Evolutionary conservation across 2,797 vertebrate genomes (phyloP), one percentile per base, ranked within the genome.

Genomic region (Cynopterus sphinx): DNA sequence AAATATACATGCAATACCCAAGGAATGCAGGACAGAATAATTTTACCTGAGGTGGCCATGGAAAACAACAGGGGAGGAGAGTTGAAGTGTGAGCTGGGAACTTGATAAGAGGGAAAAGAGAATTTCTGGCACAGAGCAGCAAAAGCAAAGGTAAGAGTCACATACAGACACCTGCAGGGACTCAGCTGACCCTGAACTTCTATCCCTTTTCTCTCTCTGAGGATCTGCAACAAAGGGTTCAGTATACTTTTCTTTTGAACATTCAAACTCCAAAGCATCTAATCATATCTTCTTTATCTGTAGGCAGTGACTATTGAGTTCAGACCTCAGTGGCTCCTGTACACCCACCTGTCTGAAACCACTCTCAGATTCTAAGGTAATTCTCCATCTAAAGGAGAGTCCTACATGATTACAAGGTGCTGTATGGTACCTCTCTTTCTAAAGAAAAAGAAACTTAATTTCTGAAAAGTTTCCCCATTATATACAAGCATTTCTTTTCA

Each of bases 391-490:
- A 65, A 93, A 95, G 59, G 49, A 93, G 13, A 91, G 28, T 49
- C 51, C 41, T 65, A 26, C 31, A 31, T 51, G 55, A 94, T 61
- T 94, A 51, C 28, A 82, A 68, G 43, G 41, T 63, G 61, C 22
- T 93, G 92, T 63, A 81, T n/a, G 8, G 26, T 28, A n/a, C 16
- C 21, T 89, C 26, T 96, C 28, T 81, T 90, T 70, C 8, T 24
- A 91, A 78, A 91, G 46, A 86, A 89, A 94, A 87, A 93, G 6
- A 93, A 86, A 94, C n/a, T 78, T 74, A 59, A 57, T 71, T 39
- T 94, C 83, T 73, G 51, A 22, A 93, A 94, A 91, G 4, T 73
- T 79, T 89, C n/a, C 17, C 12, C 85, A 10, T 59, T 83, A 63
- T 24, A 78, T 85, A 39, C 15, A 13, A 78, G 31, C 26, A 79